These are phyloP conservation scores for Meloidogyne floridensis DNA, from an alignment of 1,140 invertebrate species.

Conservation along the genomic window DNA sequence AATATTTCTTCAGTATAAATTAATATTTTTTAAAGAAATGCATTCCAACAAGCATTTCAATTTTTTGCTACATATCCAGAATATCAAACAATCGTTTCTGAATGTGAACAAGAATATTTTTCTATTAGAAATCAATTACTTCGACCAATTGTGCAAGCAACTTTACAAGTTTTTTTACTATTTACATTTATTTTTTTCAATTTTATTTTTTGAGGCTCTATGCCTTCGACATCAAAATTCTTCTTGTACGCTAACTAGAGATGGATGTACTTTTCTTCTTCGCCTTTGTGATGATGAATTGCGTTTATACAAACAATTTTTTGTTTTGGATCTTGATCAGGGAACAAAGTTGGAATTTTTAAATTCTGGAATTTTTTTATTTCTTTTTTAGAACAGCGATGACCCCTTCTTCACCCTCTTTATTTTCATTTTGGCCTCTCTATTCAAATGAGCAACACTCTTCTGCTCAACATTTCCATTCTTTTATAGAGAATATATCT, in stretches of 20 bases:
- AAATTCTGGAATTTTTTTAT: background rate
- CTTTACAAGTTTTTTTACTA: conserved; percentile 37
- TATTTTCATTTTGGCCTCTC: conserved; percentile 6
- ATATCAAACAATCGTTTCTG: conserved; percentile 52
- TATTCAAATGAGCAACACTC: conserved; percentile 21
- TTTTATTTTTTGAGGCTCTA: conserved; percentile 27
- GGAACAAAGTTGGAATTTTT: background rate
- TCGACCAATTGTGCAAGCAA: conserved; percentile 55
- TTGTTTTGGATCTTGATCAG: conserved; percentile 40
- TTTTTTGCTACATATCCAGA: conserved; percentile 50
- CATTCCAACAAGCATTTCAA: conserved; percentile 52
- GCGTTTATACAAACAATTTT: conserved; percentile 64
- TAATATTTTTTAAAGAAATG: conserved; percentile 40
- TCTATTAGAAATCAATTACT: conserved; percentile 55
- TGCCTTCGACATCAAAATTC: conserved; percentile 49
- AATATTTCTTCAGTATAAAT: background rate
- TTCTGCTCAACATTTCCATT: conserved; percentile 59
- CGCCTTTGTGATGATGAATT: conserved; percentile 64
- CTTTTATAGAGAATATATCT: conserved; percentile 81
- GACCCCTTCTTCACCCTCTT: conserved; percentile 21
- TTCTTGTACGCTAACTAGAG: conserved; percentile 57
- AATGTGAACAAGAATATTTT: conserved; percentile 57
- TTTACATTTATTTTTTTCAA: background rate
- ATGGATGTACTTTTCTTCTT: conserved; percentile 60
- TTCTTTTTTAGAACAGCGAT: conserved; percentile 17